These are phyloP conservation scores for Monochamus alternatus DNA, from an alignment of 2,888 invertebrate species.

Conservation along the genomic window DNA sequence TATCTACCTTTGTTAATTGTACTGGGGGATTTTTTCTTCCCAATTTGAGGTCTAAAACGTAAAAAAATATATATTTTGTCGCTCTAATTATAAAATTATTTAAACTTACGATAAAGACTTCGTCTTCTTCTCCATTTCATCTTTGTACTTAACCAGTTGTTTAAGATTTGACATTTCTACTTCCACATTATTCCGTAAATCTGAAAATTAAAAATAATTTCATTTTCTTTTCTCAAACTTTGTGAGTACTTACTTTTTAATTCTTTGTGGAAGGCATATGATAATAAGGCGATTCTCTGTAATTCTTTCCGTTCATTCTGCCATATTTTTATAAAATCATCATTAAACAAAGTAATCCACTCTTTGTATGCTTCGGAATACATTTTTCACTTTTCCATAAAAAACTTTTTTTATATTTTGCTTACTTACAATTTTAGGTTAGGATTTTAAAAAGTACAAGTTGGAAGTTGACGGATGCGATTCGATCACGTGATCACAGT, in stretches of 20 bases:
- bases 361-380: conserved; percentile 46
- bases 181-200: conserved; percentile 43
- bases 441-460: too few relatives aligned
- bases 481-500: too few relatives aligned
- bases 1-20: conserved; percentile 30
- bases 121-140: conserved; percentile 35
- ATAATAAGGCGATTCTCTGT: conserved; percentile 52
- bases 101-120: conserved; percentile 35
- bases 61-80: not conserved
- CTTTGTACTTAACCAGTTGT: conserved; percentile 42
- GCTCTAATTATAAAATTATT: not conserved
- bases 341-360: conserved; percentile 57
- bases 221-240: not conserved
- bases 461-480: too few relatives aligned
- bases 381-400: conserved; percentile 3
- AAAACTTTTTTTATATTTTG: too few relatives aligned
- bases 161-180: conserved; percentile 38
- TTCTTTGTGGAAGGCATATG: conserved; percentile 55
- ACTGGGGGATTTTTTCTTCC: conserved; percentile 32
- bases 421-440: too few relatives aligned
- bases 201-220: conserved; percentile 38
- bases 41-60: conserved; percentile 13
- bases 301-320: conserved; percentile 52
- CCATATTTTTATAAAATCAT: conserved; percentile 50
- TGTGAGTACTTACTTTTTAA: conserved; percentile 49